Percentiles rank a stretch among this genome's conserved stretches.
These are phyloP conservation scores for Rhagoletis pomonella DNA, from an alignment of 1,140 invertebrate genomes.

Conservation along the genomic window DNA sequence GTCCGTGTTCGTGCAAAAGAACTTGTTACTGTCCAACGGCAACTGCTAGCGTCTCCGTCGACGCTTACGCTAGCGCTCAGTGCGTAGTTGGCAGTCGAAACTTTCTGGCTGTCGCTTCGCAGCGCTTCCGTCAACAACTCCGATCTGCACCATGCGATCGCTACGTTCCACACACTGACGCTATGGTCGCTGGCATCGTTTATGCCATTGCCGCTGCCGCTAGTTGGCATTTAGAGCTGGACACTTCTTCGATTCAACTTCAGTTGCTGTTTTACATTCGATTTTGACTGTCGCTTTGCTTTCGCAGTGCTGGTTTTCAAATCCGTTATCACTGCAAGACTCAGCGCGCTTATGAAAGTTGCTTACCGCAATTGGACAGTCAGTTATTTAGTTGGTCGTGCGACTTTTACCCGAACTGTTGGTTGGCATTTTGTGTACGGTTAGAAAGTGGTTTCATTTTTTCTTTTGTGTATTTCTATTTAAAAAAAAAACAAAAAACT, in stretches of 20 bases:
- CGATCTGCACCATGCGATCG: neutral
- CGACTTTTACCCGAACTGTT: constrained; percentile 47
- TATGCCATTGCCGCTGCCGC: constrained; percentile 15
- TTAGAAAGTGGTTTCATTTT: constrained; percentile 12
- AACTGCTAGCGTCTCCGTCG: neutral
- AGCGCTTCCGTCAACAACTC: neutral
- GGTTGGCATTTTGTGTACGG: neutral
- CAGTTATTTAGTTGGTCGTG: constrained; percentile 40
- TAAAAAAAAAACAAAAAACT: neutral
- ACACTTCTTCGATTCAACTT: constrained; percentile 52
- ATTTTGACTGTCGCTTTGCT: constrained; percentile 55
- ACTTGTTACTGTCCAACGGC: neutral
- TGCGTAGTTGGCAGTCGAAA: neutral
- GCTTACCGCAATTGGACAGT: neutral
- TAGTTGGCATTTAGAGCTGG: constrained; percentile 39
- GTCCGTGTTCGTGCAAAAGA: constrained; percentile 17
- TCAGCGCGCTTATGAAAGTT: neutral
- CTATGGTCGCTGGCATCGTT: neutral
- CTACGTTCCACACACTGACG: neutral
- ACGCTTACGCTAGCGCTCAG: neutral
- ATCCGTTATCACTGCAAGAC: constrained; percentile 8
- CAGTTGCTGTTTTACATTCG: constrained; percentile 59
- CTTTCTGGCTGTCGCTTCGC: neutral
- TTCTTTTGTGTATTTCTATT: neutral
- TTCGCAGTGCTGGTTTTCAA: neutral